Evolutionary conservation across 2,113 vertebrate genomes (phyloP).

Genomic region (Odocoileus hemionus): DNA sequence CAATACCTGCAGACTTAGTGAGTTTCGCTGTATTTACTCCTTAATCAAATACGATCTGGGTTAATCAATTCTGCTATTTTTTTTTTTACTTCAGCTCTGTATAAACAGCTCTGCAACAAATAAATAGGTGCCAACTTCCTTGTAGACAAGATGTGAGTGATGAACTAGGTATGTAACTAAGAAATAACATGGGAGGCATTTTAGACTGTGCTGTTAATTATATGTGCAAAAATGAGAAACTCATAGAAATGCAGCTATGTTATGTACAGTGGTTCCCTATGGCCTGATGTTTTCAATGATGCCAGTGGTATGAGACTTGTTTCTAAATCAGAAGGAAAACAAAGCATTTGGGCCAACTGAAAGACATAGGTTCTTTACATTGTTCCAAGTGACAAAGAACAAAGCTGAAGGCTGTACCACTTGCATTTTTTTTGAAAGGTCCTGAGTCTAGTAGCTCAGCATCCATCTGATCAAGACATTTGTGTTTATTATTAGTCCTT

Average conservation of each 20-base stretch:
- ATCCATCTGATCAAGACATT: background rate
- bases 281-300: background rate
- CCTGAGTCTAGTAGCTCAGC: background rate
- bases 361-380: background rate
- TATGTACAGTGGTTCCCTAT: background rate
- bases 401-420: background rate
- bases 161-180: background rate
- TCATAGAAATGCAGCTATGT: background rate
- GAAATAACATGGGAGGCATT: background rate
- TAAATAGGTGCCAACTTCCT: background rate
- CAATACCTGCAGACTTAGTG: background rate
- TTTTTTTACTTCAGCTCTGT: background rate
- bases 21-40: background rate
- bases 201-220: background rate
- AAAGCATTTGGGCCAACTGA: background rate
- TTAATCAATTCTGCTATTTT: background rate
- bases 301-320: background rate
- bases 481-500: background rate
- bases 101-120: background rate
- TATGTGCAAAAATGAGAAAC: constrained; percentile 10
- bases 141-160: background rate
- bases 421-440: background rate
- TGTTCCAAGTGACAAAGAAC: background rate
- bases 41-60: background rate
- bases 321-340: constrained; percentile 16